Percentiles rank a stretch among this genome's conserved stretches.
These are phyloP conservation scores for Molossus molossus DNA, from an alignment of 2,797 vertebrate genomes.

Conservation along the genomic window DNA sequence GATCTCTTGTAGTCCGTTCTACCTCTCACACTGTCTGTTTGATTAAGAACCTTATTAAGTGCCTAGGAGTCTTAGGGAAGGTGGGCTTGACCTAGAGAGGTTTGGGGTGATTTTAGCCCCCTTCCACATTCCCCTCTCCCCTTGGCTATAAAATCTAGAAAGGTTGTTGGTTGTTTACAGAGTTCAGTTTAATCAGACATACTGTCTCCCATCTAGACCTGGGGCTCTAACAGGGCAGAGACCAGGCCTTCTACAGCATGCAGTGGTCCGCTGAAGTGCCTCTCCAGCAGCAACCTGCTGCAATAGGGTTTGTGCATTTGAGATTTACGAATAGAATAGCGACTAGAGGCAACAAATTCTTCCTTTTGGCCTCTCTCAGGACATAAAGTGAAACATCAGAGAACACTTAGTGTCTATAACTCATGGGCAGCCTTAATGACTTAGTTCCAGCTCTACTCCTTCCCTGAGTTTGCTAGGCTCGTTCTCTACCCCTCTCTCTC, in stretches of 20 bases:
- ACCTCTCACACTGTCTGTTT: conserved; percentile 35
- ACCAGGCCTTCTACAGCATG: conserved; percentile 38
- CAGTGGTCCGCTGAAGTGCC: neutral
- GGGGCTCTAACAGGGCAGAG: conserved; percentile 48
- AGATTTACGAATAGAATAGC: conserved; percentile 55
- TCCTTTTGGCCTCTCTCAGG: neutral
- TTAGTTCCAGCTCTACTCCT: neutral
- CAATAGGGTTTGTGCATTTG: neutral
- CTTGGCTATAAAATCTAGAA: conserved; percentile 78
- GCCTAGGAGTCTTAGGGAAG: conserved; percentile 38
- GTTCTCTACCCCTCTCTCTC: neutral
- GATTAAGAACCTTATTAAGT: conserved; percentile 56
- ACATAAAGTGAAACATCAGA: neutral
- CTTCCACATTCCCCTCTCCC: neutral
- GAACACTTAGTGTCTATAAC: neutral
- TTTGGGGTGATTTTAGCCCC: conserved; percentile 42
- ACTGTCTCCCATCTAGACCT: conserved; percentile 65
- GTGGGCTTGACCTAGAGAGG: conserved; percentile 52
- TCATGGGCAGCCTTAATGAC: neutral
- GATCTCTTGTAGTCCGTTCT: conserved; percentile 31
- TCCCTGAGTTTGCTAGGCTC: neutral
- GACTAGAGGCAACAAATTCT: neutral
- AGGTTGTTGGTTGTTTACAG: conserved; percentile 78
- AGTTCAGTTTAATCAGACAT: conserved; percentile 79
- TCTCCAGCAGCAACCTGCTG: neutral